phyloP scores from a whole-genome alignment of 2,888 invertebrate species.

The Cremastobaeus sp. region DNA sequence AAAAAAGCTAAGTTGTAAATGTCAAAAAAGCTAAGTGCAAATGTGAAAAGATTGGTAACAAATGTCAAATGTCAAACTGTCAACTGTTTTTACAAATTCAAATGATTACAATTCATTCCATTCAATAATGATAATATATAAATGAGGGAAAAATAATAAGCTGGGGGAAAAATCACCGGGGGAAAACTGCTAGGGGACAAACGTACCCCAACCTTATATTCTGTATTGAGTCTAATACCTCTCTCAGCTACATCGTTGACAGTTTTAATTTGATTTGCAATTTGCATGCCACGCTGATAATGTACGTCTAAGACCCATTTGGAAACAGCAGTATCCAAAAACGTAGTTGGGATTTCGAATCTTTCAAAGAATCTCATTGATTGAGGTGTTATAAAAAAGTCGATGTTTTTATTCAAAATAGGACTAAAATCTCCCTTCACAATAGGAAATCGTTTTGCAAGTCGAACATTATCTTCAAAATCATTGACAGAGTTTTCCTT shows the following conservation, averaged over 20 bases:
- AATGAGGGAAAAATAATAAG: neutral
- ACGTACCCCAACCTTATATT: constrained; percentile 19
- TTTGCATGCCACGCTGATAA: constrained; percentile 24
- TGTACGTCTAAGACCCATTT: constrained; percentile 27
- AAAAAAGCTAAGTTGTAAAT: too few species aligned
- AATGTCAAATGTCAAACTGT: neutral
- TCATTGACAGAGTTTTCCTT: neutral
- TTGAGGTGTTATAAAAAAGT: constrained; percentile 32
- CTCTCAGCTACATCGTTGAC: constrained; percentile 43
- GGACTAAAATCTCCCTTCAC: constrained; percentile 4
- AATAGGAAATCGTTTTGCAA: constrained; percentile 4
- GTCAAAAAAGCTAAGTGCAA: too few species aligned
- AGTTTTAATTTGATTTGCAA: constrained; percentile 2
- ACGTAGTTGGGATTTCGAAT: constrained; percentile 32
- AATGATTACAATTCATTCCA: too few species aligned
- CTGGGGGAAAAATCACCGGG: neutral
- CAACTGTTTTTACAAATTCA: neutral
- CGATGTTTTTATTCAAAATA: constrained; percentile 14
- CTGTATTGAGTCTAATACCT: constrained; percentile 28
- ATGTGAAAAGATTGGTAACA: too few species aligned
- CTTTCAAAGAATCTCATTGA: constrained; percentile 38
- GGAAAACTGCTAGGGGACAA: neutral
- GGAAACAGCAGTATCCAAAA: constrained; percentile 19
- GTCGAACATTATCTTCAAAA: neutral
- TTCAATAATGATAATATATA: too few species aligned